Evolutionary conservation across 2,797 vertebrate species (phyloP).

Genomic region (Myotis findleyi): DNA sequence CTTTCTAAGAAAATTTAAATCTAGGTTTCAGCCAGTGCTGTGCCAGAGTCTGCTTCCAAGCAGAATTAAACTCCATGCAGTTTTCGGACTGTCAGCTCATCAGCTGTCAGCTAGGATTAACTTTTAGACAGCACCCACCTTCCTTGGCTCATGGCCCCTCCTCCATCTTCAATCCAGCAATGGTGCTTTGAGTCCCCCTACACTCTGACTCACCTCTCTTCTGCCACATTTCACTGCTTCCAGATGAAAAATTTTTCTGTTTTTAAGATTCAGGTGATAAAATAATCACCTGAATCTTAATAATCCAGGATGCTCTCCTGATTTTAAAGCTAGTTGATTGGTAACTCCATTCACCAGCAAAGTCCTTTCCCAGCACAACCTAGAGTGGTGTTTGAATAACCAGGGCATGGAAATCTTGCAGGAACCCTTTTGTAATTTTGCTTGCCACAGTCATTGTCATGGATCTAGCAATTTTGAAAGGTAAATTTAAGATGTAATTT

Average conservation of each 20-base stretch:
- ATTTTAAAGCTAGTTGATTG: background rate
- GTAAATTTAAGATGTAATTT: background rate
- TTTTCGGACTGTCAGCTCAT: background rate
- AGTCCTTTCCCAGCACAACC: background rate
- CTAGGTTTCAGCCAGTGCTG: background rate
- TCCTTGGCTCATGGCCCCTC: background rate
- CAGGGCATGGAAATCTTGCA: background rate
- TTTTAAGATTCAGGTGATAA: background rate
- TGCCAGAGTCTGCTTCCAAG: background rate
- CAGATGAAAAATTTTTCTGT: background rate
- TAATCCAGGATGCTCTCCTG: background rate
- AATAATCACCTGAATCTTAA: too few species aligned
- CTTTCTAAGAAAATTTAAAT: background rate
- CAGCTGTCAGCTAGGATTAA: background rate
- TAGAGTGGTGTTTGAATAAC: background rate
- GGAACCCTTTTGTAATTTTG: background rate
- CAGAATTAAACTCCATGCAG: background rate
- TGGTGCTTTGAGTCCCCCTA: background rate
- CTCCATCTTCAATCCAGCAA: background rate
- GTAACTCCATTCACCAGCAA: background rate
- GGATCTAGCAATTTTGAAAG: background rate
- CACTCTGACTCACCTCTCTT: background rate
- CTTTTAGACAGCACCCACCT: rapidly evolving
- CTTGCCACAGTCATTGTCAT: background rate
- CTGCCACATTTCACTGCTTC: background rate